Evolutionary conservation across 2,797 vertebrate species (phyloP).

Genomic region (Notamacropus eugenii): DNA sequence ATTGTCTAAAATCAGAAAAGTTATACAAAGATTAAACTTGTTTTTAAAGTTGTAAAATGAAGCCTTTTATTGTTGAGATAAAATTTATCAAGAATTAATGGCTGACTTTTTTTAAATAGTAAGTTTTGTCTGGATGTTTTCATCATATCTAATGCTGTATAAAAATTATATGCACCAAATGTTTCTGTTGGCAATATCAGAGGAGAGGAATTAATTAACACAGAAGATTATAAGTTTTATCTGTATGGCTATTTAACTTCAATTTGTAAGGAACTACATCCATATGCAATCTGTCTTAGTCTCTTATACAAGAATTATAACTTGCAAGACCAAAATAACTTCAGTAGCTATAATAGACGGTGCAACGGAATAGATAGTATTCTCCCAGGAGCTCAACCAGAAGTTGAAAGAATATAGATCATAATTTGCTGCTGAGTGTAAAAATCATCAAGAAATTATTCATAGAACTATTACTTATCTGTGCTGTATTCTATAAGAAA

Average conservation of each 20-base stretch:
- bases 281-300: conserved; percentile 65
- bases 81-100: conserved; percentile 75
- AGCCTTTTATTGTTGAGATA: conserved; percentile 72
- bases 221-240: conserved; percentile 58
- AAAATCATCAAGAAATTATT: conserved; percentile 72
- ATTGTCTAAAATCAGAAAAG: conserved; percentile 83
- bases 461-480: conserved; percentile 68
- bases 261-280: conserved; percentile 62
- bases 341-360: conserved; percentile 39
- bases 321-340: conserved; percentile 65
- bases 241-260: conserved; percentile 66
- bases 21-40: conserved; percentile 74
- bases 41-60: conserved; percentile 55
- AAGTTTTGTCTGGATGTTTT: conserved; percentile 56
- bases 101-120: conserved; percentile 64
- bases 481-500: conserved; percentile 51
- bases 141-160: conserved; percentile 55
- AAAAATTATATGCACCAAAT: conserved; percentile 53
- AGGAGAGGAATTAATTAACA: conserved; percentile 60
- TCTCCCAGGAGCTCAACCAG: conserved; percentile 60
- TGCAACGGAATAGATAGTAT: accelerated
- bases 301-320: conserved; percentile 36
- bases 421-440: conserved; percentile 52
- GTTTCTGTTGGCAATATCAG: conserved; percentile 63
- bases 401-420: conserved; percentile 69